Evolutionary conservation across 2,113 vertebrate genomes (phyloP).

Genomic region (Andinoacara biseriatus): DNA sequence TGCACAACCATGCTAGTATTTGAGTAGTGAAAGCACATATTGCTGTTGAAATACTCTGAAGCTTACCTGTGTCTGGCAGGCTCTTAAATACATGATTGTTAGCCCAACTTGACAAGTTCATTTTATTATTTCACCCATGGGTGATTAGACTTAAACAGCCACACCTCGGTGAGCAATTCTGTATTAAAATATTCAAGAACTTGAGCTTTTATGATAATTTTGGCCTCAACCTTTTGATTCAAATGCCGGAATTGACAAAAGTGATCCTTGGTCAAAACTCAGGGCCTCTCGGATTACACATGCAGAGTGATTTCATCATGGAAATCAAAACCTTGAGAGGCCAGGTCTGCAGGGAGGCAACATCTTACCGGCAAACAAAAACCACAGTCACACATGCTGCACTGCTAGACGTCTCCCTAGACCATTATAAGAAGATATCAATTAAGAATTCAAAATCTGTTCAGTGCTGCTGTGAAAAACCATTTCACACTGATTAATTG

Average conservation of each 20-base stretch:
- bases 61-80: not conserved
- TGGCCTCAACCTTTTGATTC: not conserved
- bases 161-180: not conserved
- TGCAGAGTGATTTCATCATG: not conserved
- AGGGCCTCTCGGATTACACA: not conserved
- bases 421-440: not conserved
- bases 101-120: not conserved
- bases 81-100: not conserved
- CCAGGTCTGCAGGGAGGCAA: not conserved
- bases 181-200: not conserved
- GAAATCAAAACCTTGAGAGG: slow-evolving; percentile 13
- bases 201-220: not conserved
- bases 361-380: slow-evolving; percentile 2
- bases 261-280: not conserved
- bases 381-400: not conserved
- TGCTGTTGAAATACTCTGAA: not conserved
- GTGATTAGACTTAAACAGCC: not conserved
- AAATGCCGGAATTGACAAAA: not conserved
- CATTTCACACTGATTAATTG: not conserved
- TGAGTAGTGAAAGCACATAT: not conserved
- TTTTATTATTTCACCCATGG: not conserved
- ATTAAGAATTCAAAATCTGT: not conserved
- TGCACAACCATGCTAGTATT: not conserved
- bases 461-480: not conserved
- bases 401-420: not conserved